Evolutionary conservation across 2,797 vertebrate genomes (phyloP).

Genomic region (Pelobates cultripes): DNA sequence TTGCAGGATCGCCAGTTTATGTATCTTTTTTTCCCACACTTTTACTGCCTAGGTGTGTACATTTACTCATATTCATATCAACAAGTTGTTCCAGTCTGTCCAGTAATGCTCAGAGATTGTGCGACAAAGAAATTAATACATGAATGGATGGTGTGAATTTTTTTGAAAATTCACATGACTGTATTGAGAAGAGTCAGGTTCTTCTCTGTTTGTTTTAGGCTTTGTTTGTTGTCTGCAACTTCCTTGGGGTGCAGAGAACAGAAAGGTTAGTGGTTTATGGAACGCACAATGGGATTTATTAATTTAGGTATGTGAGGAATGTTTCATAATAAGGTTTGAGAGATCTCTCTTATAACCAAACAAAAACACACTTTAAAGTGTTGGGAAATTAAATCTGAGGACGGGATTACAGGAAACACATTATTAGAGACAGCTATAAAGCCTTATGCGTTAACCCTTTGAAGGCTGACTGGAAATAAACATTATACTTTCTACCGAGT

Average conservation of each 20-base stretch:
- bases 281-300: slow-evolving; percentile 13
- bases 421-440: not conserved
- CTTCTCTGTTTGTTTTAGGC: slow-evolving; percentile 20
- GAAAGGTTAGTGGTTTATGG: not conserved
- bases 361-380: not conserved
- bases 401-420: not conserved
- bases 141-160: not conserved
- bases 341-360: not conserved
- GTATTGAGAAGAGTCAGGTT: not conserved
- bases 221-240: slow-evolving; percentile 15
- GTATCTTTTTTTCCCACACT: slow-evolving; percentile 59
- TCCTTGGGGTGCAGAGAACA: slow-evolving; percentile 3
- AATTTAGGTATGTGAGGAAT: slow-evolving; percentile 8
- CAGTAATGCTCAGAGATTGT: slow-evolving; percentile 46
- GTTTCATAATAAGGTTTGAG: not conserved
- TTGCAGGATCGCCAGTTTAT: slow-evolving; percentile 30
- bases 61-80: slow-evolving; percentile 59
- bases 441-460: no score
- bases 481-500: no score
- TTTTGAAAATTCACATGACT: slow-evolving; percentile 15
- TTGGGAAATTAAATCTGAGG: not conserved
- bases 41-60: slow-evolving; percentile 65
- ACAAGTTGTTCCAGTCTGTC: slow-evolving; percentile 60
- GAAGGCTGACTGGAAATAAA: no score
- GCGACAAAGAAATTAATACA: not conserved